Evolutionary conservation across 2,888 invertebrate species (phyloP), one percentile per base, ranked within the genome.

Genomic region (Chouioia cunea): DNA sequence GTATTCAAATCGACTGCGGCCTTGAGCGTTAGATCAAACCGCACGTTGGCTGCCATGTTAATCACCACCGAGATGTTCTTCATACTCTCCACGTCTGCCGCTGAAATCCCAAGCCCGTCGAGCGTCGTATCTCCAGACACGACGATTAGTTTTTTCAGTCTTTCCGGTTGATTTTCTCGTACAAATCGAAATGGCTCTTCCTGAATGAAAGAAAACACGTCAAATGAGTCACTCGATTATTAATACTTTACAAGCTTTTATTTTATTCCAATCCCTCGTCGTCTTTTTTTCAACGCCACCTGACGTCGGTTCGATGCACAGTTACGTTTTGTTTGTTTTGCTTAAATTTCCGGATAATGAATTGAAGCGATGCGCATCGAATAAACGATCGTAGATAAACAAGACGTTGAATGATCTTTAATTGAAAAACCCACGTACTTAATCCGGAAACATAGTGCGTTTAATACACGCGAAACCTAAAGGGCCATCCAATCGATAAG

Each of bases 11-110:
- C 86, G 14, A 92, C 86, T 0, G 92, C 90, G 10, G 87, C 81
- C 85, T 89, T 90, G 44, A 93, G 84, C 0, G 89, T 86, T 78
- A 92, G 90, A 80, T 93, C 91, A 79, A 93, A 92, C 85, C 92
- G 90, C 52, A 96, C 93, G 77, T 95, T 95, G 6, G 96, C 96
- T 0, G 96, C 96, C 81, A 93, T 93, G 82, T 96, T 95, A 81
- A 96, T 93, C 0, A 96, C 88, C 14, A 95, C 88, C 63, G 92
- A 88, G 57, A 93, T 90, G 60, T 88, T 85, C 71, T 88, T 87
- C 18, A 94, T 81, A 62, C 88, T 86, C 58, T 87, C 83, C 57
- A 88, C 89, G 76, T 92, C 90, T 27, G 88, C 87, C 23, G 88
- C 82, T 44, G 88, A 88, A 20, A 93, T 86, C 0, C 90, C 92